Base-by-base conservation (phyloP, 2,113 vertebrate species). In the Solenodon paradoxus region DNA sequence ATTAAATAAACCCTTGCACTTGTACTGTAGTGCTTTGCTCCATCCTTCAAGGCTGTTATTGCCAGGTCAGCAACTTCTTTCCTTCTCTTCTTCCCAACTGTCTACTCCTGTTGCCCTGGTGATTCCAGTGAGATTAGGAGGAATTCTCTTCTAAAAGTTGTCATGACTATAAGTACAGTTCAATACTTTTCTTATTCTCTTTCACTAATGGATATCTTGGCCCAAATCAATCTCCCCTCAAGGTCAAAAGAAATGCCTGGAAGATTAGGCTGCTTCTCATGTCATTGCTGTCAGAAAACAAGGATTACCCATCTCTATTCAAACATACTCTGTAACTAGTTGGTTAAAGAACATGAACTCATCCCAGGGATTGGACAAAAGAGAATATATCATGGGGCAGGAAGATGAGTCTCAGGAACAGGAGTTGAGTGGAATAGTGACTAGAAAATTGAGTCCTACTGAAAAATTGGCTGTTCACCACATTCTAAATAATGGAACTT, bases 191-290 rank as follows among this genome's bases (percentile, higher is more conserved):
- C 35, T 42, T 90, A 96, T 83, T 59, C 42, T 90, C 30, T 90
- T 94, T 95, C 3, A 2, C 28, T 35, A 79, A 51, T 88, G 32
- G n/a, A n/a, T 81, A 88, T 61, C 90, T 94, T 32, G 69, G n/a
- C 9, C 35, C 82, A 94, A 95, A 94, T 75, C 95, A 75, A 82
- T 81, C 35, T 66, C 12, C 88, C 42, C 38, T 92, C 30, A 92
- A 94, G 38, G 26, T 42, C 71, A 45, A 45, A 66, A 80, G 47
- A 92, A 84, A 38, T 45, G 0, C 24, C 35, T 68, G 7, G 59
- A 91, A 94, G 91, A 1, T 28, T 47, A 87, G 17, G 64, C 40
- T 63, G 5, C 7, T 72, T 88, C 69, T 38, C 0, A 1, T 30
- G 10, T 81, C 80, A 35, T 9, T 30, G 9, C 86, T 72, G 47